Conservation (phyloP, 2,113 vertebrate genomes). For the Forbesichthys papilliferus region DNA sequence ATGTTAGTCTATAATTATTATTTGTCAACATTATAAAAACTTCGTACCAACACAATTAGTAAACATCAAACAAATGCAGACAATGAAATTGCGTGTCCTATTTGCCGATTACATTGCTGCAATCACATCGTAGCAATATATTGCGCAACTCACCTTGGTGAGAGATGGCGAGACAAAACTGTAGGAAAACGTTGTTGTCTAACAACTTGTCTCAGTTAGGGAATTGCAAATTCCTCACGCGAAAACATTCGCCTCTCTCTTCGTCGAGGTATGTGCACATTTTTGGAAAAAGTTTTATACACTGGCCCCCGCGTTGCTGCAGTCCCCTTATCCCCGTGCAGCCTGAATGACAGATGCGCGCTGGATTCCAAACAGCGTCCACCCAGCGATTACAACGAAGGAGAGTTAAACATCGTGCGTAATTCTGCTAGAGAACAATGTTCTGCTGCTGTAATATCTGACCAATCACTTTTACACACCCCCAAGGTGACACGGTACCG, state of each 20-base stretch:
- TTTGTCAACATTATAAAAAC: no score
- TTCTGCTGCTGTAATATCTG: not conserved
- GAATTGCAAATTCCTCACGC: not conserved
- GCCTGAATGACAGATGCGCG: conserved; percentile 11
- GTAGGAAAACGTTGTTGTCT: not conserved
- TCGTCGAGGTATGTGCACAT: not conserved
- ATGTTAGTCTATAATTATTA: no score
- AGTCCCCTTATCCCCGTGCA: not conserved
- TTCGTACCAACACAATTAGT: no score
- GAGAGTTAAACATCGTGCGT: not conserved
- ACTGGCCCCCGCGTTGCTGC: conserved; percentile 1
- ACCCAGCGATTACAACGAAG: not conserved
- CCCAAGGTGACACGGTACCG: not conserved
- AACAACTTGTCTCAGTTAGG: not conserved
- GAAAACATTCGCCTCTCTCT: not conserved
- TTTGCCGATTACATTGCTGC: no score
- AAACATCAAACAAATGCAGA: no score
- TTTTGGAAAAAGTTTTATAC: not conserved
- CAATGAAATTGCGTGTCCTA: no score
- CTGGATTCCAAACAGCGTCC: not conserved
- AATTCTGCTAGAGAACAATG: not conserved
- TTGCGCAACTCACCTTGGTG: conserved; percentile 12
- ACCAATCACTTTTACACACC: not conserved
- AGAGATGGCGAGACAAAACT: not conserved
- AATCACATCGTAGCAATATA: no score